phyloP scores from a whole-genome alignment of 2,888 invertebrate genomes.

The Trichopria drosophilae region DNA sequence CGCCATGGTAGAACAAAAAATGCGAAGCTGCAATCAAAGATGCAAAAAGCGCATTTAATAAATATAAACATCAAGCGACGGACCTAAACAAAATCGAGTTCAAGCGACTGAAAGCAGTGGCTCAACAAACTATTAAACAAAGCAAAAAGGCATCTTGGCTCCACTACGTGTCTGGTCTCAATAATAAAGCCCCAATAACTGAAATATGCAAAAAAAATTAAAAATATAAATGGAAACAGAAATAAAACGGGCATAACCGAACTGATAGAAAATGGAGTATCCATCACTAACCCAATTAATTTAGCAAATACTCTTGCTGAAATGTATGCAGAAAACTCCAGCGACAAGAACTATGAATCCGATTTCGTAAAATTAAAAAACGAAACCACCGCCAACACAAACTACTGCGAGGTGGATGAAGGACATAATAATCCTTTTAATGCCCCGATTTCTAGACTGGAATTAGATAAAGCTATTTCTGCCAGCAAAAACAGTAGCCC shows the following conservation, averaged over 20 bases:
- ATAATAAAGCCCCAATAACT: not conserved
- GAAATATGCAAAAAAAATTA: conserved; percentile 28
- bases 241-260: not conserved
- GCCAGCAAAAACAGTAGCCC: conserved; percentile 13
- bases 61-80: conserved; percentile 25
- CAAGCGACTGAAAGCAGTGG: conserved; percentile 22
- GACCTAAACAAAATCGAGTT: conserved; percentile 23
- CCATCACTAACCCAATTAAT: not conserved
- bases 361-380: conserved; percentile 8
- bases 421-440: conserved; percentile 12
- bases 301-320: conserved; percentile 15
- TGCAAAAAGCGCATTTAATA: conserved; percentile 28
- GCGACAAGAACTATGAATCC: conserved; percentile 6
- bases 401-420: no score
- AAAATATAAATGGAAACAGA: conserved; percentile 16
- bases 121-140: conserved; percentile 26
- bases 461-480: conserved; percentile 7
- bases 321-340: conserved; percentile 9
- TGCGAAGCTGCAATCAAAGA: conserved; percentile 20
- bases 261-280: not conserved
- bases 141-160: conserved; percentile 25
- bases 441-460: conserved; percentile 9
- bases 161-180: conserved; percentile 15
- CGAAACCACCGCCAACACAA: no score
- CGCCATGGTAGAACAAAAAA: conserved; percentile 34